phyloP scores from a whole-genome alignment of 2,888 invertebrate genomes.

The Cosmia pyralina region DNA sequence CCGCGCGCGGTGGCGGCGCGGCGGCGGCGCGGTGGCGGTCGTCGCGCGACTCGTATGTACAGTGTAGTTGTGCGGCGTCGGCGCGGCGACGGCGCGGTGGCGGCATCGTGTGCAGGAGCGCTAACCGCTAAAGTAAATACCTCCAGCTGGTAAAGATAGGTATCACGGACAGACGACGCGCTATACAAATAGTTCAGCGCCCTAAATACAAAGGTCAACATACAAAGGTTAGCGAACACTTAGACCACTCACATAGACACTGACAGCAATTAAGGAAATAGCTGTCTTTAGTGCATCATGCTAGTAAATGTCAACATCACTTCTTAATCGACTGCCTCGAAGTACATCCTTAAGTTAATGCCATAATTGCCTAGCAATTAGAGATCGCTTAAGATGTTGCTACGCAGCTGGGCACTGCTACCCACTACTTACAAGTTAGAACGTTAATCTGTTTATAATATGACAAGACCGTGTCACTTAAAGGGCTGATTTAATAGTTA shows the following conservation, averaged over 20 bases:
- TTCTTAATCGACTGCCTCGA: slow-evolving; percentile 32
- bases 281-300: slow-evolving; percentile 41
- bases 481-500: slow-evolving; percentile 4
- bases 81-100: too few relatives aligned
- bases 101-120: too few relatives aligned
- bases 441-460: slow-evolving; percentile 24
- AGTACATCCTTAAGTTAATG: slow-evolving; percentile 17
- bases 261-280: slow-evolving; percentile 41
- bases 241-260: slow-evolving; percentile 24
- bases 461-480: slow-evolving; percentile 16
- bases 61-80: too few relatives aligned
- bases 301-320: slow-evolving; percentile 37
- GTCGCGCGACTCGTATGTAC: too few relatives aligned
- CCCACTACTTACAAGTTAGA: slow-evolving; percentile 15
- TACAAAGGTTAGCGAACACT: slow-evolving; percentile 47
- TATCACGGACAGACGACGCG: slow-evolving; percentile 22
- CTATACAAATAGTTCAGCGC: slow-evolving; percentile 41
- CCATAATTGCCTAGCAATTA: slow-evolving; percentile 47
- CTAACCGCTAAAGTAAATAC: slow-evolving; percentile 19
- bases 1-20: too few relatives aligned
- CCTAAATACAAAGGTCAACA: slow-evolving; percentile 61
- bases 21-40: too few relatives aligned
- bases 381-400: slow-evolving; percentile 28
- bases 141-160: slow-evolving; percentile 18
- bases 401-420: slow-evolving; percentile 31